Evolutionary conservation across 2,888 invertebrate species (phyloP), one percentile per base, ranked within the genome.

Genomic region (Antheraea assamensis): DNA sequence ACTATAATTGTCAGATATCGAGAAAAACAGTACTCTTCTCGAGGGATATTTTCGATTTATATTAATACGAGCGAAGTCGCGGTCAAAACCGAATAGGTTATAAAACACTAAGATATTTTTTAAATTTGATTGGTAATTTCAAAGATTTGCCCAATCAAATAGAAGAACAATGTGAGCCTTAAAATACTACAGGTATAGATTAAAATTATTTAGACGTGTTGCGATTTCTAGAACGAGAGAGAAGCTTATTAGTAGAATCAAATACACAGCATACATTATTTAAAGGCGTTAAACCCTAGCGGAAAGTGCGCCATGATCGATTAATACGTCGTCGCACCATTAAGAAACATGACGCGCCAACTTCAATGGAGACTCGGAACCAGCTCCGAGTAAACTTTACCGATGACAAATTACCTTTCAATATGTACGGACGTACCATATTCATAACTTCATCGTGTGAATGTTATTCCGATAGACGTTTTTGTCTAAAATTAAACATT

Each of bases 341-440:
- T 68, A 68, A 35, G 68, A 35, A 35, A 68, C 68, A 68, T 68
- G 68, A 68, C 68, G 35, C 31, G 21, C 13, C 68, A 68, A 35
- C 66, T 31, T 19, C 19, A 19, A 7, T 19, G 66, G 64, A 66
- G 64, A n/a, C 3, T 24, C 68, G n/a, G 68, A 68, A 24, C 31
- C 10, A 21, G 68, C 42, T 15, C 35, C 35, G n/a, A 35, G n/a
- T 35, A 68, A 68, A 68, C 68, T 68, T 68, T 35, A n/a, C 68
- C 68, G 21, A 68, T 68, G n/a, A 68, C 68, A 68, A 68, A 68
- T 68, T 68, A 35, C 35, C 68, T 21, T n/a, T 68, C 35, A 35
- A 68, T 35, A 68, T 68, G 35, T 68, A 35, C n/a, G 35, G 19
- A 49, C n/a, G 19, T 27, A 71, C n/a, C 17, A 27, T 30, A 27